These are phyloP conservation scores for Drosophila neotestacea DNA, from an alignment of 2,888 invertebrate species.

Conservation along the genomic window DNA sequence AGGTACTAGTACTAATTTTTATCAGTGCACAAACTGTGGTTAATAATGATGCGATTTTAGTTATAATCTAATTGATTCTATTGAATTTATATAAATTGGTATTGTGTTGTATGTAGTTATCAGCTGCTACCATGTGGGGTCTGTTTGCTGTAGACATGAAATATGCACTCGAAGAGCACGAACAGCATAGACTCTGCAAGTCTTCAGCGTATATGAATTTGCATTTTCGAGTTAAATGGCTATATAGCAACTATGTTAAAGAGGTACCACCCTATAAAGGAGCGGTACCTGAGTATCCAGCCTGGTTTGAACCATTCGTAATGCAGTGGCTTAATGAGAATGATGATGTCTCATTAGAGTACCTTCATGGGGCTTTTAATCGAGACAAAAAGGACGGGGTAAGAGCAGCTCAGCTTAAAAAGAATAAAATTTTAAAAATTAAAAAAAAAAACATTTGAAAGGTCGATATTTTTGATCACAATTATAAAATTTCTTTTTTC, in stretches of 20 bases:
- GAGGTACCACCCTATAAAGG: constrained; percentile 99
- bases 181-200: constrained; percentile 97
- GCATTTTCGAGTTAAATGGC: constrained; percentile 99
- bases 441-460: neutral
- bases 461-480: neutral
- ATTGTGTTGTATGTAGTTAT: constrained; percentile 88
- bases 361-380: constrained; percentile 99
- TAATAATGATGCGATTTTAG: neutral
- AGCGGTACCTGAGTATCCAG: constrained; percentile 99
- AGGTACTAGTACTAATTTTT: constrained; percentile 86
- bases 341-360: constrained; percentile 99
- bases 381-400: constrained; percentile 98
- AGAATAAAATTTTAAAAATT: neutral
- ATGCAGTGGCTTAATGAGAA: constrained; percentile 99
- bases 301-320: constrained; percentile 99
- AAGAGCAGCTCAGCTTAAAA: constrained; percentile 63
- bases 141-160: constrained; percentile 98
- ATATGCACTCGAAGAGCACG: constrained; percentile 98
- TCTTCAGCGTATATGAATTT: constrained; percentile 99
- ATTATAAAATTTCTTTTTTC: neutral
- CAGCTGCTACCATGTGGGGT: constrained; percentile 99
- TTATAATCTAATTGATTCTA: neutral
- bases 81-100: neutral
- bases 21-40: neutral
- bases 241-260: constrained; percentile 98